Evolutionary conservation across 2,888 invertebrate species (phyloP), one percentile per base, ranked within the genome.

Genomic region (Drosophila nr. perissopoda): DNA sequence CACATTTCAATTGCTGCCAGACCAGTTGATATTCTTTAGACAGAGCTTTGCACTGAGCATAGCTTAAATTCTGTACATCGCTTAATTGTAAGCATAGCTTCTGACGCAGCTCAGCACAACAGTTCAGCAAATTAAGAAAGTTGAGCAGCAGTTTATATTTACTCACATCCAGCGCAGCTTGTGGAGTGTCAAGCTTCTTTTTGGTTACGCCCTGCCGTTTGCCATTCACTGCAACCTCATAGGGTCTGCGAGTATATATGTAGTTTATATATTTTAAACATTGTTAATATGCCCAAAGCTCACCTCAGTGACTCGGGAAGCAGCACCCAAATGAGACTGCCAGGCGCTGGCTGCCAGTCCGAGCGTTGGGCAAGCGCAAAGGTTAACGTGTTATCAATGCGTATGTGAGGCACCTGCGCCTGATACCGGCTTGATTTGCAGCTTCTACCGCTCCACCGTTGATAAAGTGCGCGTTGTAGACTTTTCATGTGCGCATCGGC

Each of bases 161-260:
- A 80, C 94, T 94, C 48, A 95, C 93, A 59, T 93, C 91, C 66
- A 96, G 91, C 42, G 94, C 93, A 54, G 92, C 94, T 18, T 91
- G 93, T 25, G 92, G 92, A 29, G 88, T 91, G 58, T 92, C 91
- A 33, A 92, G 38, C 1, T 88, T 83, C 38, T 96, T 97, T 91
- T 96, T 97, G 0, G 97, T 97, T 2, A 95, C 94, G 6, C 98
- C 98, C 91, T 97, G 95, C 75, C 95, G 96, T 84, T 94, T 95
- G 6, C 98, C 98, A 89, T 96, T 95, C 0, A 97, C 96, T 27
- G 95, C 94, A 34, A 97, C 95, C 94, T 98, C 97, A 52, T 94
- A 92, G 38, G 94, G 86, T 61, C 96, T 97, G 90, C 72, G 94
- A 94, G 81, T 92, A 91, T 62, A 31, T 18, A 25, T 18, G n/a